Base-by-base conservation (phyloP, 1,140 invertebrate genomes). In the Oreohelix idahoensis region DNA sequence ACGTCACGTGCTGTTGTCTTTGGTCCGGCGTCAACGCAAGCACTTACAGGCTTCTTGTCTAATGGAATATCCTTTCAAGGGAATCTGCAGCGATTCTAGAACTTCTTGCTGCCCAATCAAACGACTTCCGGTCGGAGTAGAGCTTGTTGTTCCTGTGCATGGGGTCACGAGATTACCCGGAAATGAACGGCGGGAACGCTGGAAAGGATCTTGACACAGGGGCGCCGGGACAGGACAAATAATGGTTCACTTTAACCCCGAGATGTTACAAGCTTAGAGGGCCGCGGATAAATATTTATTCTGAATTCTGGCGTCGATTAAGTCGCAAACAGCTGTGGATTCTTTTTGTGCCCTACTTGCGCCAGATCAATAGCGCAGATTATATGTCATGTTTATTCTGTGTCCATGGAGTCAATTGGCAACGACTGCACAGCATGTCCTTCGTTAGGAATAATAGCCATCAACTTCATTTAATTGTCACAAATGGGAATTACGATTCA, bases 141-240 rank as follows among this genome's bases (percentile, higher is more conserved):
- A 35, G 63, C 29, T 80, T 80, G 79, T 80, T 80, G 79, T 80
- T 80, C 79, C 42, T 29, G 79, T 39, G 66, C 79, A 80, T 71
- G 79, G 69, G 66, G 69, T 80, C 79, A 80, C 79, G 66, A 80
- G 79, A 80, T 80, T 80, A 80, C 79, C 79, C 66, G 79, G 79
- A 80, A 80, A 80, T 80, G 79, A 80, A 80, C 42, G 63, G 63
- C 42, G 63, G 35, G 79, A 80, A 51, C n/a, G 66, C 45, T 80
- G 45, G 66, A 38, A 32, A 66, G 39, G n/a, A 38, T 51, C 79
- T 73, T 80, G 79, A 80, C 69, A 71, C 63, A 80, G 32, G 79
- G 63, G 63, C 42, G 8, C 63, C 39, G 58, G 39, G 69, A 73
- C 79, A 80, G 79, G 17, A 38, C 63, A 80, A 80, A 80, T 80